Base-by-base conservation (phyloP, 2,113 vertebrate species). In the Protomyctophum bolini region DNA sequence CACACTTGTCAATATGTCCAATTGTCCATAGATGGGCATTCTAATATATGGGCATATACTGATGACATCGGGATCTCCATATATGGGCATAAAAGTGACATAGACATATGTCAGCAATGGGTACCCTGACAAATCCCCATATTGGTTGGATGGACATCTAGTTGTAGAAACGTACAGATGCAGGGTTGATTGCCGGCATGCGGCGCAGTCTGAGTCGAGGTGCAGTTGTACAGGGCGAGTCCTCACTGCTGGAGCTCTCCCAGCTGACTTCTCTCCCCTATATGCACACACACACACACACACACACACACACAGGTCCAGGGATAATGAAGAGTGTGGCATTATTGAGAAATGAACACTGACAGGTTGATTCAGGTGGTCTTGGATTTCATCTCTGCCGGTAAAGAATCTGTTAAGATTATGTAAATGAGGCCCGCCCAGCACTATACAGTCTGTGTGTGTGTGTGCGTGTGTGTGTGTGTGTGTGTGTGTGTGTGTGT, bases 141-240 rank as follows among this genome's bases (percentile, higher is more conserved):
- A 41, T 4, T 41, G 33, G 33, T 41, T 6, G 33, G 33, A 41
- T 41, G 3, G 3, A 6, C 33, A 41, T 3, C 83, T 55, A 68
- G 10, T 1, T 52, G 12, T 41, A 63, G 66, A 50, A 9, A 14
- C 2, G 64, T 54, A 15, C 1, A 0, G 62, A 74, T 21, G 52
- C 49, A 1, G 90, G 87, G 60, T 81, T 79, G 5, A 90, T 1
- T 9, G 88, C 88, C 2, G 87, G 79, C 87, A 87, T 88, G 68
- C 88, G 88, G 2, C 86, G 0, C 2, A 90, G 90, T 63, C 70
- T 74, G 6, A 69, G 75, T 54, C 88, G 72, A 2, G 51, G 11
- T 7, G 29, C 51, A 1, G 7, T 41, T 41, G 33, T 0, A 0
- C 45, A 6, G 10, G 7, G 56, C 7, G 56, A 58, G 8, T 84